Percentiles rank a stretch among this genome's conserved stretches.
phyloP scores from a whole-genome alignment of 2,797 vertebrate species.

The Otus scops region DNA sequence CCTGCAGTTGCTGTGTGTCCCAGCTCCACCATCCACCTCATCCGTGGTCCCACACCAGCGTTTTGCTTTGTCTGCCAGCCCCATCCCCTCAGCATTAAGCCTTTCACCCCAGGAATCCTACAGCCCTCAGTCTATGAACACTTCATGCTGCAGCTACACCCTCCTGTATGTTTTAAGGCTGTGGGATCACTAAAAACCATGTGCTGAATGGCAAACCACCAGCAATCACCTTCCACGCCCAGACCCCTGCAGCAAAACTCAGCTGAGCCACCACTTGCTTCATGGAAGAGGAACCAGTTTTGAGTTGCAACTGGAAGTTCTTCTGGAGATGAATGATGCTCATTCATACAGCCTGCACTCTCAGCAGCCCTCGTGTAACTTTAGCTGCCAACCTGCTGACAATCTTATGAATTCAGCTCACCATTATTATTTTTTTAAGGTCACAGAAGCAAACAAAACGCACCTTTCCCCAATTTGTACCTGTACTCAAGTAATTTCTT shows the following conservation, averaged over 20 bases:
- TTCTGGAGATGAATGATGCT: not conserved
- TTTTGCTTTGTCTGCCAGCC: not conserved
- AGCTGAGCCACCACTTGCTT: not conserved
- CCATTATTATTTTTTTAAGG: not conserved
- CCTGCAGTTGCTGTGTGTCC: not conserved
- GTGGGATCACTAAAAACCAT: not conserved
- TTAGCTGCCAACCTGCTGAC: not conserved
- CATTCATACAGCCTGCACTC: not conserved
- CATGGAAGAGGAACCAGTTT: not conserved
- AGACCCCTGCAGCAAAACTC: accelerated
- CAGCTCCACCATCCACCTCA: not conserved
- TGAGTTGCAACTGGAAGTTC: not conserved
- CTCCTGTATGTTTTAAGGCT: not conserved
- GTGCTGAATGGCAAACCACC: not conserved
- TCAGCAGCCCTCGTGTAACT: not conserved
- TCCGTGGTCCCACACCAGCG: accelerated
- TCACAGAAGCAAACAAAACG: not conserved
- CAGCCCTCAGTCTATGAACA: not conserved
- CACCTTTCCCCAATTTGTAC: not conserved
- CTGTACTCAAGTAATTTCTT: not conserved
- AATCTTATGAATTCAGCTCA: not conserved
- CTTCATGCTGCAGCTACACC: accelerated
- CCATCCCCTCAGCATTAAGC: not conserved
- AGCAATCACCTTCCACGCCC: not conserved
- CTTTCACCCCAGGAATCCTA: not conserved